A percentile compares a stretch with the other conserved stretches of the same genome.
Conservation (phyloP, 2,113 vertebrate genomes). For the Ceyx melanurus region DNA sequence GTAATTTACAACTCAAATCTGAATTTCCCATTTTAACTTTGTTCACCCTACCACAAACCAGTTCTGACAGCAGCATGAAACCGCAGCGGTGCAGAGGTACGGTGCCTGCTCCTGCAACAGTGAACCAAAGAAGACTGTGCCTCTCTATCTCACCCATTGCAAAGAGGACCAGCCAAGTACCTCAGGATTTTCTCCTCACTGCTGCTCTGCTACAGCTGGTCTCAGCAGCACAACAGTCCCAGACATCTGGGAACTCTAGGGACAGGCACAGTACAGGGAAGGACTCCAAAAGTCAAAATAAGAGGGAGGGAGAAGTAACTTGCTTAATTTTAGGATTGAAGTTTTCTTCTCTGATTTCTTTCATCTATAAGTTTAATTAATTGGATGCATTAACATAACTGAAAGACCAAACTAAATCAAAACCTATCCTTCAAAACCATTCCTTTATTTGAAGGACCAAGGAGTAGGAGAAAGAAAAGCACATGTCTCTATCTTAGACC, state of each 20-base stretch:
- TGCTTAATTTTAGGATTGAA: background rate
- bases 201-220: background rate
- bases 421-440: background rate
- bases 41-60: background rate
- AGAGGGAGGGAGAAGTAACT: background rate
- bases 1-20: background rate
- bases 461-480: background rate
- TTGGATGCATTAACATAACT: background rate
- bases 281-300: background rate
- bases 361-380: background rate
- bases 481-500: background rate
- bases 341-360: background rate
- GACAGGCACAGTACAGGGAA: fast-evolving
- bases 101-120: background rate
- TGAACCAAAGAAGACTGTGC: fast-evolving
- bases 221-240: fast-evolving
- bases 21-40: background rate
- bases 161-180: background rate
- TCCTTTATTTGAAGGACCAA: background rate
- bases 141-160: background rate
- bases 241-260: background rate
- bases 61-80: background rate
- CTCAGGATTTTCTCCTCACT: background rate
- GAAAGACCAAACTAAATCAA: background rate
- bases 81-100: background rate